Evolutionary conservation across 2,888 invertebrate genomes (phyloP).

Genomic region (Rhagophthalmus giganteus): DNA sequence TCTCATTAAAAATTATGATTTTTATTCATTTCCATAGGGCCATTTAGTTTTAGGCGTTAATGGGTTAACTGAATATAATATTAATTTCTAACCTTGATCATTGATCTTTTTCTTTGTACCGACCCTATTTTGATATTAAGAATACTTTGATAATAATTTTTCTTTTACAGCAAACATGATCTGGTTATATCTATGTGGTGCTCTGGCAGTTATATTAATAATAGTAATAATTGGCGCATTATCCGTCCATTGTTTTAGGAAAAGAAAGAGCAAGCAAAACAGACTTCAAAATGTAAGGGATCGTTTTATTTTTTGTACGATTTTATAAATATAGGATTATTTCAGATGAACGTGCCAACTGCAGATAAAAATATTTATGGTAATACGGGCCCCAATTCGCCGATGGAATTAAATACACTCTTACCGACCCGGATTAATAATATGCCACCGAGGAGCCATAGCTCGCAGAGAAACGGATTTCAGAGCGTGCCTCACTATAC

Average conservation of each 20-base stretch:
- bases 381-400: slow-evolving; percentile 73
- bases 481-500: slow-evolving; percentile 81
- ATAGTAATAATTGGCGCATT: slow-evolving; percentile 63
- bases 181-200: slow-evolving; percentile 78
- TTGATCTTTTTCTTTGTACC: background rate
- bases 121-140: background rate
- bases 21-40: slow-evolving; percentile 1
- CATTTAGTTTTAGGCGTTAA: no score
- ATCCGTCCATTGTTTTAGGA: slow-evolving; percentile 68
- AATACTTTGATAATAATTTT: background rate
- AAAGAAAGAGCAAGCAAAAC: slow-evolving; percentile 61
- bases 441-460: slow-evolving; percentile 53
- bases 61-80: no score
- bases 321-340: slow-evolving; percentile 2
- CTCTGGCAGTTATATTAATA: slow-evolving; percentile 58
- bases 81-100: no score
- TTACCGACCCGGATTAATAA: slow-evolving; percentile 58
- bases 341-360: slow-evolving; percentile 66
- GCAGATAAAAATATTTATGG: slow-evolving; percentile 83
- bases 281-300: slow-evolving; percentile 65
- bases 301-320: background rate
- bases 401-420: slow-evolving; percentile 83
- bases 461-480: slow-evolving; percentile 49
- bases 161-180: slow-evolving; percentile 69
- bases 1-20: background rate